phyloP scores from a whole-genome alignment of 2,113 vertebrate species.

The Proteles cristata region DNA sequence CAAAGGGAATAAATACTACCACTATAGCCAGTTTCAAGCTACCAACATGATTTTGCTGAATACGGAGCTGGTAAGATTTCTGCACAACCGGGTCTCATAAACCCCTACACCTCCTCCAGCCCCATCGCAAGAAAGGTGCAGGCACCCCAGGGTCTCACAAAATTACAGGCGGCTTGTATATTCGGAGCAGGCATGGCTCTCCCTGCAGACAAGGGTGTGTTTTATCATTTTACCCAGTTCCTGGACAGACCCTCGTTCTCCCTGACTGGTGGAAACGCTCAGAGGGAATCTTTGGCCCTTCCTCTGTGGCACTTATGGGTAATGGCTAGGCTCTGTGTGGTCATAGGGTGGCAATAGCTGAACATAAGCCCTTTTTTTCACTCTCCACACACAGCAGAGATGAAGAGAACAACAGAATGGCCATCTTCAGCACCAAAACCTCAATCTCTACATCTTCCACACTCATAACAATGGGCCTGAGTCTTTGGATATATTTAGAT shows the following conservation, averaged over 20 bases:
- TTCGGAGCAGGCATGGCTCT: neutral
- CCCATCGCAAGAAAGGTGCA: neutral
- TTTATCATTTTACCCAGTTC: neutral
- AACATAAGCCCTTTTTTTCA: neutral
- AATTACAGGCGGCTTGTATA: neutral
- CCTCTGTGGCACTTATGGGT: neutral
- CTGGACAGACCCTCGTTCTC: neutral
- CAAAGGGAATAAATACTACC: neutral
- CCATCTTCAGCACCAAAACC: constrained; percentile 46
- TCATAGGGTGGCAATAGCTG: neutral
- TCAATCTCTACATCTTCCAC: constrained; percentile 44
- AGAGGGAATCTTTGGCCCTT: neutral
- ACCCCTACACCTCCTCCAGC: accelerated
- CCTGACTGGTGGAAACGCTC: neutral
- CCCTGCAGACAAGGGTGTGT: neutral
- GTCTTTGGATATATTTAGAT: constrained; percentile 17
- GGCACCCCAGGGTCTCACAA: neutral
- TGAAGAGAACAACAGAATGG: constrained; percentile 15
- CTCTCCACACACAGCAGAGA: neutral
- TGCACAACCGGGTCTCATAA: no score
- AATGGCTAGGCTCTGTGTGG: neutral
- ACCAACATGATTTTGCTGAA: neutral
- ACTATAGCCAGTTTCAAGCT: neutral
- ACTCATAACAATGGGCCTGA: constrained; percentile 24
- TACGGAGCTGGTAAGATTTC: neutral